These are phyloP conservation scores for Caranx melampygus DNA, from an alignment of 2,113 vertebrate species.

Conservation along the genomic window DNA sequence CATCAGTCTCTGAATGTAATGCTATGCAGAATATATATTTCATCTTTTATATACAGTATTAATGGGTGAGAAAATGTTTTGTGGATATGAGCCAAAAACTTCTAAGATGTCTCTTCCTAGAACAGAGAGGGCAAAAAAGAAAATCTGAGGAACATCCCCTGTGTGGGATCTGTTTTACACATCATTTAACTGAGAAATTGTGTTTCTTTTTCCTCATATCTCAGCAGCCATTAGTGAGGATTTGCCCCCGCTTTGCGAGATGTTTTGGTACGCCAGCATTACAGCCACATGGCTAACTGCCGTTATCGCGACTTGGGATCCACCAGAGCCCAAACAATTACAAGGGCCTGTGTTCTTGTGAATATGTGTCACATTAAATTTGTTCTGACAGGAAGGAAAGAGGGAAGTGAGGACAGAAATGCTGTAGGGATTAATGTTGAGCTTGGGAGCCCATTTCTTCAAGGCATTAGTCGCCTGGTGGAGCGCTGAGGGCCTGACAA, in stretches of 20 bases:
- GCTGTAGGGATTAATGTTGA: conserved; percentile 78
- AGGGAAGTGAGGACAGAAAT: conserved; percentile 71
- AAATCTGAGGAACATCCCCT: conserved; percentile 25
- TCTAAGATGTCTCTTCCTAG: conserved; percentile 39
- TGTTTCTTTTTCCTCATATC: conserved; percentile 69
- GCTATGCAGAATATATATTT: conserved; percentile 48
- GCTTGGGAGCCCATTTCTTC: conserved; percentile 76
- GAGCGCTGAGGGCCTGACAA: conserved; percentile 76
- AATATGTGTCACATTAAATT: conserved; percentile 82
- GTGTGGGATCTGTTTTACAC: conserved; percentile 68
- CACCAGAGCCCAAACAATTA: conserved; percentile 77
- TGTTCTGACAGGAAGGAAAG: conserved; percentile 69
- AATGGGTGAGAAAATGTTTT: conserved; percentile 58
- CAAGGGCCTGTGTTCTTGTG: conserved; percentile 73
- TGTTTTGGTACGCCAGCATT: conserved; percentile 48
- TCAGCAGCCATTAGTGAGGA: conserved; percentile 68
- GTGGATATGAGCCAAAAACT: conserved; percentile 48
- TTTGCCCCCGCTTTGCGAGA: conserved; percentile 42
- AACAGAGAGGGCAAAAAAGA: background rate
- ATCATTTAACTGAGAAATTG: conserved; percentile 78
- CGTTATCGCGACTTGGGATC: conserved; percentile 65
- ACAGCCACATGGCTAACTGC: conserved; percentile 61
- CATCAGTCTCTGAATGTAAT: conserved; percentile 29
- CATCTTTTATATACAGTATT: conserved; percentile 59
- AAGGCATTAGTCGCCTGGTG: conserved; percentile 80